These are phyloP conservation scores for Rambutsinella grinnellia DNA, from an alignment of 2,888 invertebrate genomes.

Conservation along the genomic window DNA sequence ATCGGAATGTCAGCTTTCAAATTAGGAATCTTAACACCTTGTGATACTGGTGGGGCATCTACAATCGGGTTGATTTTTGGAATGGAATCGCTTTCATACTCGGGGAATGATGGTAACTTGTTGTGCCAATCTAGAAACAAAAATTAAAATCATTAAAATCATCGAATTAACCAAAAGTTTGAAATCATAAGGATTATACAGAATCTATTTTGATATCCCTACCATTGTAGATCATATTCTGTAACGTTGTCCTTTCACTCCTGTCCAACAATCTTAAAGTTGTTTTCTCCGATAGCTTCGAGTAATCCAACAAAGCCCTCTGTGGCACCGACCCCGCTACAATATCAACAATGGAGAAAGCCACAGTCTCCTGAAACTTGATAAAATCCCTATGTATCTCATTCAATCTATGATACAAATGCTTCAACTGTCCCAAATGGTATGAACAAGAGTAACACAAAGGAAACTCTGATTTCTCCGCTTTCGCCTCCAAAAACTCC, in stretches of 20 bases:
- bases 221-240: slow-evolving; percentile 61
- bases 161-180: neutral
- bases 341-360: slow-evolving; percentile 59
- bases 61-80: slow-evolving; percentile 28
- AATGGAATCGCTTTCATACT: slow-evolving; percentile 13
- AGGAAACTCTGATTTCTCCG: slow-evolving; percentile 33
- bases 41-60: slow-evolving; percentile 23
- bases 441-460: slow-evolving; percentile 50
- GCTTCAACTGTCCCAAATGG: slow-evolving; percentile 56
- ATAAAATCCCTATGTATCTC: slow-evolving; percentile 52
- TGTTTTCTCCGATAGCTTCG: slow-evolving; percentile 15
- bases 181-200: neutral
- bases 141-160: neutral
- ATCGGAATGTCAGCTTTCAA: no score
- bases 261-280: neutral
- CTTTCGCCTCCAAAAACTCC: slow-evolving; percentile 8
- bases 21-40: no score
- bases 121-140: slow-evolving; percentile 21
- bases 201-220: slow-evolving; percentile 6
- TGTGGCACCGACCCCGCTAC: slow-evolving; percentile 46
- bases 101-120: slow-evolving; percentile 12
- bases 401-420: slow-evolving; percentile 46
- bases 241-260: slow-evolving; percentile 39
- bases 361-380: slow-evolving; percentile 54
- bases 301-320: slow-evolving; percentile 29